Base-by-base conservation (phyloP, 2,113 vertebrate species). In the Paedocypris sp. region DNA sequence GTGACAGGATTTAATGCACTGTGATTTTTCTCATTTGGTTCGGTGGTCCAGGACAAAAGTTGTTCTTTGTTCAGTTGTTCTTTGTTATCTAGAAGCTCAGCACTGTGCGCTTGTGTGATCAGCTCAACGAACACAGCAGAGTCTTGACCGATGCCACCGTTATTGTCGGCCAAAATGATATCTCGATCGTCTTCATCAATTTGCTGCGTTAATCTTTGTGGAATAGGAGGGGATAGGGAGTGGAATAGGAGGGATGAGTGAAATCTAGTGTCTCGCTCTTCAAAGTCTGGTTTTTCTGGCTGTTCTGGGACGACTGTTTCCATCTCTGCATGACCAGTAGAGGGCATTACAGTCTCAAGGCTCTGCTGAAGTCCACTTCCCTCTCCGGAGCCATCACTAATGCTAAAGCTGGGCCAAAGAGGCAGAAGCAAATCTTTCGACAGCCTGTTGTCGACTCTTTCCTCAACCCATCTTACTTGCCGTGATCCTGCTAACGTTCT, bases 241-340 rank as follows among this genome's bases (percentile, higher is more conserved):
- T 29, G 48, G 16, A 29, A 22, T 15, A 38, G 48, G 20, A 47
- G 16, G 57, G 15, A 6, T 13, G 31, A 10, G 6, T 20, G 19
- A 6, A 18, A 5, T 6, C 10, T 46, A 19, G 18, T 16, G 4
- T 23, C 18, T 33, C 19, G 19, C 2, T 20, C 29, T 5, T 15
- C 23, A 16, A 16, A 7, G 47, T 47, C 33, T 41, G 15, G 19
- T 29, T 53, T 62, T 22, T 66, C 63, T 16, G 38, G 20, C 26
- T 11, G 15, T 16, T 59, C 36, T 41, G 45, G 42, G 22, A 38
- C 18, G 0, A 54, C 46, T 19, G 16, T 54, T 31, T 54, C 51
- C n/a, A 41, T 60, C 42, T 61, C 49, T 19, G 47, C 10, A 13
- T 38, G n/a, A 32, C 58, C 51, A 48, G 26, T 32, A 56, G 49